Evolutionary conservation across 1,140 invertebrate genomes (phyloP).

Genomic region (Gryon sp.): DNA sequence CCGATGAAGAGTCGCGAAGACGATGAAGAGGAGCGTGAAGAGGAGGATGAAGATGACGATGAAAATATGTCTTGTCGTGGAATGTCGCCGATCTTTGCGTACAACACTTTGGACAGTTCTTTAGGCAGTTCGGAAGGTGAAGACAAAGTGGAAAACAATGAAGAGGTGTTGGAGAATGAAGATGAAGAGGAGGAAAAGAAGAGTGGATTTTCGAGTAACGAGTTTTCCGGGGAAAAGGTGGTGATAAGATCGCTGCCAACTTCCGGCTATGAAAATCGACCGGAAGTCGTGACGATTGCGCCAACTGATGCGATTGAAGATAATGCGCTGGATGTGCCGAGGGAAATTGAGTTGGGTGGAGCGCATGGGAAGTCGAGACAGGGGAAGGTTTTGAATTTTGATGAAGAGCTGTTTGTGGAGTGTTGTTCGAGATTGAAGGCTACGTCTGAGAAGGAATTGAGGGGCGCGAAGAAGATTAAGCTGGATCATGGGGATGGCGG

Average conservation of each 20-base stretch:
- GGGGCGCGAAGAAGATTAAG: constrained; percentile 77
- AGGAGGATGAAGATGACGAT: constrained; percentile 62
- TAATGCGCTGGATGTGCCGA: constrained; percentile 73
- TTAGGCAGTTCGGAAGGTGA: constrained; percentile 54
- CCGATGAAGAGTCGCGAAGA: constrained; percentile 44
- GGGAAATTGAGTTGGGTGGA: constrained; percentile 58
- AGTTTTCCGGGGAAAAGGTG: constrained; percentile 70
- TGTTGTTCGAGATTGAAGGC: constrained; percentile 77
- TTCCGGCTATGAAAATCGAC: constrained; percentile 55
- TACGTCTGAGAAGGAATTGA: constrained; percentile 75
- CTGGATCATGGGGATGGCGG: constrained; percentile 70
- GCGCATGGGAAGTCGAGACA: constrained; percentile 68
- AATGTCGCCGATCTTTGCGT: constrained; percentile 72
- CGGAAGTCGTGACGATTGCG: constrained; percentile 72
- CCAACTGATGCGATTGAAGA: constrained; percentile 76
- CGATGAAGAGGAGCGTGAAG: background rate
- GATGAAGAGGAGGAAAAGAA: constrained; percentile 21
- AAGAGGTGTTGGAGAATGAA: background rate
- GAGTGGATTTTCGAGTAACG: constrained; percentile 46
- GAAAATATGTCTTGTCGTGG: constrained; percentile 60
- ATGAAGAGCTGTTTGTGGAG: constrained; percentile 77
- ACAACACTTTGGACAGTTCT: constrained; percentile 69
- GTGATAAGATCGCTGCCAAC: constrained; percentile 69
- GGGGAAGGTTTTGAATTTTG: constrained; percentile 76
- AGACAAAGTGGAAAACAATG: background rate